Evolutionary conservation across 2,113 vertebrate genomes (phyloP), one percentile per base, ranked within the genome.

Genomic region (Willisornis vidua): DNA sequence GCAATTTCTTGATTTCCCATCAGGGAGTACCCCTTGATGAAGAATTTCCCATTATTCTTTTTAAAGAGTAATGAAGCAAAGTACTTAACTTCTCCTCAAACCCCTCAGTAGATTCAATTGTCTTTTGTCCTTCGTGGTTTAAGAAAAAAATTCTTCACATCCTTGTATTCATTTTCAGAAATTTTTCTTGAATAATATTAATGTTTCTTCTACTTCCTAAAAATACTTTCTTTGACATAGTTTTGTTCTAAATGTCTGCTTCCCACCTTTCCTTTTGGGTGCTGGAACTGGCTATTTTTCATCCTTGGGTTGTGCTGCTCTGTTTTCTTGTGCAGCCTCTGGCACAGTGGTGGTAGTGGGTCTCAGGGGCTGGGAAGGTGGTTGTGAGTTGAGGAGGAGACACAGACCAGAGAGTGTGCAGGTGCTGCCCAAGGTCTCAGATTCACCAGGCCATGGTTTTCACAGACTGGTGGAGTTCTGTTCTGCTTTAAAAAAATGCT

Each of bases 1-100:
- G 88, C 70, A 45, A 55, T 89, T 80, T 86, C 72, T 95, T 94
- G 41, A 89, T 96, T 95, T 95, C 93, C 90, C 76, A 11, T 49
- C 80, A 68, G 90, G 83, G 35, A 63, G 17, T 52, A 45, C 93
- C 92, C 75, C 90, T 78, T 92, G 94, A 77, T 1, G 20, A 95
- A 82, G 88, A 86, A 84, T 83, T 88, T 80, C 75, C 59, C 43
- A 31, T 91, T 91, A 55, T 75, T 91, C 52, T 94, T 54, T 87
- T 78, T 92, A 74, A 75, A 87, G 71, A 91, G 43, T 85, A 90
- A 54, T 58, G 78, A 91, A 93, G 70, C 71, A 61, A 96, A 94
- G 51, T 59, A 79, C 48, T 89, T 88, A 67, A 87, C 72, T 92
- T 84, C 83, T 87, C 75, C 74, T 75, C 65, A 88, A 49, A 66